Conservation (phyloP, 2,888 invertebrate species). For the Spialia ferax region DNA sequence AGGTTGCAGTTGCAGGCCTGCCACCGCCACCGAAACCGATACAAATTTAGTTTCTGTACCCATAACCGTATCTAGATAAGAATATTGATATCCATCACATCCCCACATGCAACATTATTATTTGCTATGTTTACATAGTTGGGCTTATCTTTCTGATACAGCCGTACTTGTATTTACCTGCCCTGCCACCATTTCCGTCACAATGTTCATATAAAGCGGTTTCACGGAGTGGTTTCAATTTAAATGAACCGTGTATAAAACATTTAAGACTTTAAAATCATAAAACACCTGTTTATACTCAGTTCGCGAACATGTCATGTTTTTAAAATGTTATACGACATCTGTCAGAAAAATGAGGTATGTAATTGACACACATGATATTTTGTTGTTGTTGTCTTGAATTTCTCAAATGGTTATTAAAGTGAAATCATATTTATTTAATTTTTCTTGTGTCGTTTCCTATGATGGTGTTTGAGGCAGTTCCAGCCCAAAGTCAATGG, state of each 20-base stretch:
- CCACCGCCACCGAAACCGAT: too few species aligned
- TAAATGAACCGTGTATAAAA: neutral
- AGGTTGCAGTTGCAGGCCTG: too few species aligned
- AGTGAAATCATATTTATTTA: neutral
- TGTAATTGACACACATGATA: neutral
- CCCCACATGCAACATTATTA: neutral
- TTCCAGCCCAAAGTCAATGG: neutral
- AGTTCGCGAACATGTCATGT: neutral
- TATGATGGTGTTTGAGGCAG: neutral
- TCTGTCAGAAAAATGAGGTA: slow-evolving; percentile 6
- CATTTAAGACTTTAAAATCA: neutral
- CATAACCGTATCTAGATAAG: too few species aligned
- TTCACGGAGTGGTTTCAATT: neutral
- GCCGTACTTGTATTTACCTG: neutral
- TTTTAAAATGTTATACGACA: neutral
- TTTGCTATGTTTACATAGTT: neutral
- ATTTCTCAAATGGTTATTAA: neutral
- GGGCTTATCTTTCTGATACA: slow-evolving; percentile 2
- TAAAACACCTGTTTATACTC: neutral
- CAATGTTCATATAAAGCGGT: neutral
- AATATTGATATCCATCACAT: too few species aligned
- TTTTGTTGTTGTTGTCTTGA: neutral
- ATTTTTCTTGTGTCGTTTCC: neutral
- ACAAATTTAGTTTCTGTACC: too few species aligned
- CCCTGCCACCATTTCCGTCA: slow-evolving; percentile 4